Evolutionary conservation across 2,888 invertebrate species (phyloP), one percentile per base, ranked within the genome.

Genomic region (Acrocera orbiculus): DNA sequence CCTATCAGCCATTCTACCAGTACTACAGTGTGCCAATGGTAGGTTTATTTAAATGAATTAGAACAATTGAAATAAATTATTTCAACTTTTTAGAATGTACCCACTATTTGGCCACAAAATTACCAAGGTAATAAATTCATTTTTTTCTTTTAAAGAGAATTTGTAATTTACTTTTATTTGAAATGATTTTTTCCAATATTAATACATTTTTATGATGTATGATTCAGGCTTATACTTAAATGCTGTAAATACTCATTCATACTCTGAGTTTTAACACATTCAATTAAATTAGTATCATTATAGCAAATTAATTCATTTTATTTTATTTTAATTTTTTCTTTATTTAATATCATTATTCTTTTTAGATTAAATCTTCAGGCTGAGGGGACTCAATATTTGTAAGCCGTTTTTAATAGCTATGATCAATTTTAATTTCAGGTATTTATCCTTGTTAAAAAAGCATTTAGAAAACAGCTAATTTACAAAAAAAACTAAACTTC

Each of bases 11-110:
- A 53, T 61, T 61, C 47, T 61, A 61, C 53, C 61, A 61, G 47
- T 61, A 61, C 51, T 60, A 61, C 51, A 61, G 61, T 47, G 60
- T 61, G 55, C 61, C 61, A 58, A 61, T 61, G 61, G 61, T 61
- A 43, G 40, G n/a, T n/a, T n/a, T 22, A 22, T 22, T 3, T 7
- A 9, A 10, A 22, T 22, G 8, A 9, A 6, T 22, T 22, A 3
- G 4, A 22, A 22, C 4, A 9, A 3, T 22, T 22, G 8, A 5
- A 7, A 7, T 4, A 10, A 4, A 22, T 9, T 27, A 16, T 28
- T 40, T 30, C 27, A 22, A 36, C 39, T 42, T 43, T 42, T 34
- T 46, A 61, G 61, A 61, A 61, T 56, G 61, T 61, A 47, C 61
- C 61, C 52, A 55, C 61, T 53, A 61, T 61, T 51, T 61, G 61